Evolutionary conservation across 1,140 invertebrate species (phyloP).

Genomic region (Lasioglossum baleicum): DNA sequence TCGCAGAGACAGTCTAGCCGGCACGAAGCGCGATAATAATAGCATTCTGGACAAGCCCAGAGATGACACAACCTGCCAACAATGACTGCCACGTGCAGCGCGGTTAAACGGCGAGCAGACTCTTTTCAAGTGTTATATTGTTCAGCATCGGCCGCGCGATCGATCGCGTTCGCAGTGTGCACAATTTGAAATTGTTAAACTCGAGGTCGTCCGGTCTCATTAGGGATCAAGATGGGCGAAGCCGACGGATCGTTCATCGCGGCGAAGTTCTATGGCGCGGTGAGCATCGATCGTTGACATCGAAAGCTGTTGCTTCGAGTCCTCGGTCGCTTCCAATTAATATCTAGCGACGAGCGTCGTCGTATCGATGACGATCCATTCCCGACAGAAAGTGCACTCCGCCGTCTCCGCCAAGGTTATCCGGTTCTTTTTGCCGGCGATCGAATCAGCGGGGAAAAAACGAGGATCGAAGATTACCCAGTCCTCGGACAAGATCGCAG

Average conservation of each 20-base stretch:
- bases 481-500: neutral
- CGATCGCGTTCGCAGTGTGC: too few relatives aligned
- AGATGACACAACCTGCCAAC: slow-evolving; percentile 60
- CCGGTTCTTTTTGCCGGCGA: slow-evolving; percentile 21
- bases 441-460: neutral
- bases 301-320: neutral
- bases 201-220: slow-evolving; percentile 16
- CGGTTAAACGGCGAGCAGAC: neutral
- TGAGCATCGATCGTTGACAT: neutral
- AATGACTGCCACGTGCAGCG: slow-evolving; percentile 49
- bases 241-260: too few relatives aligned
- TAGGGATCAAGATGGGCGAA: slow-evolving; percentile 3
- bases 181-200: too few relatives aligned
- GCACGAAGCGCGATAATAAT: slow-evolving; percentile 39
- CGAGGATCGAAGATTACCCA: too few relatives aligned
- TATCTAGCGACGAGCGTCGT: neutral
- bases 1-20: neutral
- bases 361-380: slow-evolving; percentile 16
- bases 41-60: slow-evolving; percentile 62
- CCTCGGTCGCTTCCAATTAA: slow-evolving; percentile 23
- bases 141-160: neutral
- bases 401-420: slow-evolving; percentile 17
- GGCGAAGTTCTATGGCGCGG: too few relatives aligned
- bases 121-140: slow-evolving; percentile 3
- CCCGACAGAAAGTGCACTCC: slow-evolving; percentile 7